Percentiles rank a stretch among this genome's conserved stretches.
These are phyloP conservation scores for Trachelus iudaicus DNA, from an alignment of 2,888 invertebrate genomes.

Conservation along the genomic window DNA sequence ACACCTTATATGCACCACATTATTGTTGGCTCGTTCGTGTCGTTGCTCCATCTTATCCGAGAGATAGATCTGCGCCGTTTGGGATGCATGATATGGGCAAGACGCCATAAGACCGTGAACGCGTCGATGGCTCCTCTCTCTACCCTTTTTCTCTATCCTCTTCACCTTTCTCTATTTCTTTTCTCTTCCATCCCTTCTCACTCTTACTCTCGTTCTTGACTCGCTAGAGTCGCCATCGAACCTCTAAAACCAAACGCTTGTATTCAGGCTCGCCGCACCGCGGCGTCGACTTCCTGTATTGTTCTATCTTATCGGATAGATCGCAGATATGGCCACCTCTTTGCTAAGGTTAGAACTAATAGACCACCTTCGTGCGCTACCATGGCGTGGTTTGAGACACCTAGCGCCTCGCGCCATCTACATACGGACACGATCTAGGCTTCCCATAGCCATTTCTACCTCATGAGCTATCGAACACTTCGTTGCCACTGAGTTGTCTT, in stretches of 20 bases:
- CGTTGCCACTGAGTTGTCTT: neutral
- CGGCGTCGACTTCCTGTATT: constrained; percentile 56
- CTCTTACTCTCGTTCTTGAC: neutral
- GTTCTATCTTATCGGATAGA: constrained; percentile 59
- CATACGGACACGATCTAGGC: constrained; percentile 54
- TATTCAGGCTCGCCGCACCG: constrained; percentile 43
- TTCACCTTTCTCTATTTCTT: neutral
- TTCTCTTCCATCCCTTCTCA: neutral
- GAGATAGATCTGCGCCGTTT: constrained; percentile 28
- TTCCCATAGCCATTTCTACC: constrained; percentile 40
- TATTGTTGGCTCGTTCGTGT: constrained; percentile 32
- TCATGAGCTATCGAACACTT: neutral
- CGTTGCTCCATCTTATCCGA: constrained; percentile 29
- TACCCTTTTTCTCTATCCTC: neutral
- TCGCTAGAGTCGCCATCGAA: neutral
- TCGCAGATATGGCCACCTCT: constrained; percentile 53
- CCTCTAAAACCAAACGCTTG: constrained; percentile 57
- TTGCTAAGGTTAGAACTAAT: constrained; percentile 55
- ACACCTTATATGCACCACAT: constrained; percentile 35
- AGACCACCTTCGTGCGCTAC: constrained; percentile 57
- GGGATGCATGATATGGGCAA: constrained; percentile 6
- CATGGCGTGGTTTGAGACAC: constrained; percentile 48
- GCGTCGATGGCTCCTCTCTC: neutral
- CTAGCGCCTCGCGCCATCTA: constrained; percentile 55
- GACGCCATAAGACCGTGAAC: neutral